Conservation (phyloP, 2,113 vertebrate genomes). For the Caranx ignobilis region DNA sequence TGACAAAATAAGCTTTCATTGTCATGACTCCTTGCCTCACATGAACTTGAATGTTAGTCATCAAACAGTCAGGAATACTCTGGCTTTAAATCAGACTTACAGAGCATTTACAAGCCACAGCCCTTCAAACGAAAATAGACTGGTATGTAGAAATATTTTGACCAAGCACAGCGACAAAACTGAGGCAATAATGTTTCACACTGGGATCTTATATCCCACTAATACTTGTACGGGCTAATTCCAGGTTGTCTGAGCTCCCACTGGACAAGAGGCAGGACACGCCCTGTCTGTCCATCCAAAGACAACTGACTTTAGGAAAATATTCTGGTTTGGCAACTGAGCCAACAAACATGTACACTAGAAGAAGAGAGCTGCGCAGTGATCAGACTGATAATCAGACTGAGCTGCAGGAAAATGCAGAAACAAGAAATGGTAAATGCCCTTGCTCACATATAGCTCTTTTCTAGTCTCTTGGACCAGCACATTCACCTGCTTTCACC, state of each 20-base stretch:
- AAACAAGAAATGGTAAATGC: no score
- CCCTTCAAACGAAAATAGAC: constrained; percentile 14
- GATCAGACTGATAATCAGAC: background rate
- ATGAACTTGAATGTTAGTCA: background rate
- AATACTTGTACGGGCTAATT: background rate
- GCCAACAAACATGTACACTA: background rate
- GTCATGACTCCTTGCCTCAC: background rate
- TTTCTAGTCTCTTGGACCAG: no score
- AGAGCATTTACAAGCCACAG: background rate
- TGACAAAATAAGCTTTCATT: background rate
- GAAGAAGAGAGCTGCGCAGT: no score
- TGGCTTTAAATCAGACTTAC: background rate
- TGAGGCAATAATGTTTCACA: background rate
- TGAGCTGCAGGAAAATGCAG: no score
- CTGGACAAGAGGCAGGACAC: no score
- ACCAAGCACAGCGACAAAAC: background rate
- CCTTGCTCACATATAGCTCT: no score
- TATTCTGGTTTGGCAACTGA: no score
- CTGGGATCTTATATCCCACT: background rate
- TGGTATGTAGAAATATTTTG: constrained; percentile 16
- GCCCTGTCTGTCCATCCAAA: background rate
- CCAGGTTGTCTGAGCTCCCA: background rate
- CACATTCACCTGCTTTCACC: no score
- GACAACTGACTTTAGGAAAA: no score
- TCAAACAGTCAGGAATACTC: background rate